Conservation (phyloP, 2,113 vertebrate genomes). For the Trichechus manatus region DNA sequence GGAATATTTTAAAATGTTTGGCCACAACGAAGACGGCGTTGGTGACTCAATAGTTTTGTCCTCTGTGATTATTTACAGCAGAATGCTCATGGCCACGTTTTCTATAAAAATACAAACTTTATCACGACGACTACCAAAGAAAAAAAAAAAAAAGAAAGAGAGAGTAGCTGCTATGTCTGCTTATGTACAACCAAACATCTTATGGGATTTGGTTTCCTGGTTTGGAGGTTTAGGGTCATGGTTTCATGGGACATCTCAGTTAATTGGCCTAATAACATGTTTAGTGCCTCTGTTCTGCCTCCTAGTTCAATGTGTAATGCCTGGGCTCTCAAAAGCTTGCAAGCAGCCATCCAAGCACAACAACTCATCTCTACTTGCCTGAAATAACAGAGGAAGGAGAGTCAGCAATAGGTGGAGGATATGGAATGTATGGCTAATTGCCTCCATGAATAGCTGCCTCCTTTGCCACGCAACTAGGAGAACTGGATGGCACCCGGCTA, state of each 20-base stretch:
- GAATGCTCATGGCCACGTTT: background rate
- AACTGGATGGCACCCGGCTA: background rate
- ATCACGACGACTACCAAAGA: background rate
- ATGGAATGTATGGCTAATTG: background rate
- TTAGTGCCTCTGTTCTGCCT: no score
- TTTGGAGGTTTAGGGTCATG: background rate
- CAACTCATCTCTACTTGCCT: no score
- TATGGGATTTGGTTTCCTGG: background rate
- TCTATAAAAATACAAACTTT: slow-evolving; percentile 55
- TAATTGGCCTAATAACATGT: no score
- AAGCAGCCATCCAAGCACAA: no score
- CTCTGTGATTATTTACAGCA: slow-evolving; percentile 47
- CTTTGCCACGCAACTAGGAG: background rate
- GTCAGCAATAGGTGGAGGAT: background rate
- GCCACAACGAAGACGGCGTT: background rate
- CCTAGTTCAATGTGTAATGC: no score
- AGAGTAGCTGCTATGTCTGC: background rate
- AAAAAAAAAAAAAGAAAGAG: background rate
- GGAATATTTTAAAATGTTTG: background rate
- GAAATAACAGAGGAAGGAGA: background rate
- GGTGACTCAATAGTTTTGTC: background rate
- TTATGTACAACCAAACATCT: background rate
- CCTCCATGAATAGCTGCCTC: background rate
- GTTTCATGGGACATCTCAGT: no score
- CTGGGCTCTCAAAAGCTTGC: no score